Conservation (phyloP, 2,888 invertebrate genomes). For the Lepeophtheirus nordmannii region DNA sequence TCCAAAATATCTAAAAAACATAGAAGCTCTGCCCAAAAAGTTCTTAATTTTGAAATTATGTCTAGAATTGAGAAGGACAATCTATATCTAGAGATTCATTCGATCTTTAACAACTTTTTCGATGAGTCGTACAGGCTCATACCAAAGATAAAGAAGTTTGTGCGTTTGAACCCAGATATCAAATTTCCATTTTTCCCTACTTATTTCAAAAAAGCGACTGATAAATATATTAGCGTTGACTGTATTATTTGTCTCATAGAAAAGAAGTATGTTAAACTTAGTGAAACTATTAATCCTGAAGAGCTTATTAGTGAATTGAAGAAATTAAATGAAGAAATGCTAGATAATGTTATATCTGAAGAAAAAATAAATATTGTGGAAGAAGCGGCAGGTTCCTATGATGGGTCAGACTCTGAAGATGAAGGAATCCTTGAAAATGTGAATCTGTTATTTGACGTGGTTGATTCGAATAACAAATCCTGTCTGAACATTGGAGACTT, state of each 20-base stretch:
- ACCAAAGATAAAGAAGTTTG: slow-evolving; percentile 3
- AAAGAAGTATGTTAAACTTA: background rate
- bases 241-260: background rate
- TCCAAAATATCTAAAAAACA: background rate
- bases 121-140: background rate
- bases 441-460: background rate
- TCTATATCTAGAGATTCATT: background rate
- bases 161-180: background rate
- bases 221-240: background rate
- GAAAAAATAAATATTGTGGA: background rate
- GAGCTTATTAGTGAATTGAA: background rate
- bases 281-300: background rate
- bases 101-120: background rate
- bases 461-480: background rate
- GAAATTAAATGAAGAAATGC: background rate
- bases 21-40: too few species aligned
- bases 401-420: background rate
- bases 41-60: background rate
- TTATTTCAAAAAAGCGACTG: slow-evolving; percentile 6
- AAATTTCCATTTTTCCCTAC: slow-evolving; percentile 14
- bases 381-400: background rate
- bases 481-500: background rate
- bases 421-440: background rate
- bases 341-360: background rate
- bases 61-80: background rate